A percentile compares a stretch with the other conserved stretches of the same genome.
These are phyloP conservation scores for Mastigias papua DNA, from an alignment of 30 jellyfish, hydroid and myxozoan species.

Conservation along the genomic window DNA sequence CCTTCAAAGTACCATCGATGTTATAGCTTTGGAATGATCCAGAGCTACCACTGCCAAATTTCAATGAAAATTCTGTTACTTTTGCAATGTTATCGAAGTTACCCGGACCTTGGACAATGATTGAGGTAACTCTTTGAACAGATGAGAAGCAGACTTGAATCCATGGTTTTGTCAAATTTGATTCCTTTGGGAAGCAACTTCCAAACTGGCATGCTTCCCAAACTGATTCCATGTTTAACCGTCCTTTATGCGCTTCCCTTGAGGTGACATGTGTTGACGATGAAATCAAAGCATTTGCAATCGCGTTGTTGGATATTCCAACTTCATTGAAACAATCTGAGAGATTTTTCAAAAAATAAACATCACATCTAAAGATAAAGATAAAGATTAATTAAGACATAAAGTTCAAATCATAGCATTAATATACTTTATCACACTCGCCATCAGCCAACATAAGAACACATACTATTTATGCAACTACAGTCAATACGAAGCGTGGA, in stretches of 20 bases:
- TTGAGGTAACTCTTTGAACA: slow-evolving; percentile 15
- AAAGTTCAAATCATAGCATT: background rate
- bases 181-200: slow-evolving; percentile 36
- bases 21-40: slow-evolving; percentile 31
- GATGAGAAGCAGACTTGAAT: slow-evolving; percentile 51
- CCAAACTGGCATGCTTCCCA: slow-evolving; percentile 65
- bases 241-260: slow-evolving; percentile 47
- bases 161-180: slow-evolving; percentile 61
- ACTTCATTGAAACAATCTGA: slow-evolving; percentile 44
- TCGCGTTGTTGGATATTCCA: slow-evolving; percentile 32
- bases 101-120: slow-evolving; percentile 71
- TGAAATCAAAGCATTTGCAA: slow-evolving; percentile 24
- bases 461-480: background rate
- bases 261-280: slow-evolving; percentile 52
- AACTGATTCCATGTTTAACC: slow-evolving; percentile 18
- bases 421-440: background rate
- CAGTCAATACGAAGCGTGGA: background rate
- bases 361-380: no score
- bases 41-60: background rate
- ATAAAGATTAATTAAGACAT: no score
- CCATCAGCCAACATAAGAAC: background rate
- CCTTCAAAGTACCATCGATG: slow-evolving; percentile 28
- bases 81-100: slow-evolving; percentile 31
- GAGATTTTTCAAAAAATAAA: background rate
- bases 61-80: slow-evolving; percentile 46